Evolutionary conservation across 2,113 vertebrate genomes (phyloP), one percentile per base, ranked within the genome.

Genomic region (Forbesichthys agassizii): DNA sequence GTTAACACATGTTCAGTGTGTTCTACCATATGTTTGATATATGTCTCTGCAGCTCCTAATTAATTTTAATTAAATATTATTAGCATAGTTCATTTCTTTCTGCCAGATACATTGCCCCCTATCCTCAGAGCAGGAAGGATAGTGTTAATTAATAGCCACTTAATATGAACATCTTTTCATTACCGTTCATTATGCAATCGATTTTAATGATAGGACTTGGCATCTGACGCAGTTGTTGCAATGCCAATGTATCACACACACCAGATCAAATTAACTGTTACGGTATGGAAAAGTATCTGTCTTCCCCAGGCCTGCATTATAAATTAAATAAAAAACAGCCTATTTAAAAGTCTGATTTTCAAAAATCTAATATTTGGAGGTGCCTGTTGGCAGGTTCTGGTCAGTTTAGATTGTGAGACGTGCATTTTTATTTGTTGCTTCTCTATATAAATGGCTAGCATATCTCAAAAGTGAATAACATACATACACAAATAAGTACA

Each of bases 61-160:
- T 48, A 33, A 55, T 66, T 77, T 67, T 77, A 78, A 74, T 71
- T 71, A 78, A 79, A 74, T 66, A 78, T 75, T 60, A 80, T 83
- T 65, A 62, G 20, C 13, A 58, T 48, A 48, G 27, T 68, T 33
- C 65, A 62, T 61, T 56, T 68, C 8, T 63, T 78, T 60, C 53
- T 81, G 62, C 64, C 57, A 71, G 77, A 74, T 3, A 0, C 61
- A 63, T 75, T 9, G 0, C 59, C 27, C 1, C 4, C 14, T 42
- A 47, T 68, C 65, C 14, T 3, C 66, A 47, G 46, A 71, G 47
- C 73, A 76, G 72, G 74, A 86, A 83, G 69, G 74, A 76, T 8
- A 8, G 33, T 9, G 16, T 64, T 71, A 79, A 80, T 81, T 71
- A 66, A 56, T 53, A 73, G 69, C 69, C 69, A 9, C 33, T 64